Evolutionary conservation across 1,140 invertebrate species (phyloP).

Genomic region (Panonychus citri): DNA sequence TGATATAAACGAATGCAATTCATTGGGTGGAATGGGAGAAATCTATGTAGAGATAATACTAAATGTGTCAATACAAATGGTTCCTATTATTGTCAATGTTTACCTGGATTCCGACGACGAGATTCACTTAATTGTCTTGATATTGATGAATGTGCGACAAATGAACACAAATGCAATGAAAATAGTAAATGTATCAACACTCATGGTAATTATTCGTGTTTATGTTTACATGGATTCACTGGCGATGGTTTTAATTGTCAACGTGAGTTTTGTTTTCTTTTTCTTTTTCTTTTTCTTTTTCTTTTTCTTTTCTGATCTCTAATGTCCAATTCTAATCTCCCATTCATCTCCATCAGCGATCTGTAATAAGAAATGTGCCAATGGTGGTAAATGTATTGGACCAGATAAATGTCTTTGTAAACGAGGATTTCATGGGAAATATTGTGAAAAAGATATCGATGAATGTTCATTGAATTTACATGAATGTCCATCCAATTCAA

Average conservation of each 20-base stretch:
- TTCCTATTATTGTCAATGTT: conserved; percentile 57
- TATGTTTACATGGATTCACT: conserved; percentile 54
- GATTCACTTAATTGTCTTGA: conserved; percentile 45
- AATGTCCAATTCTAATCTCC: too few species aligned
- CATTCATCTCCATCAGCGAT: too few species aligned
- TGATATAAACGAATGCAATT: conserved; percentile 59
- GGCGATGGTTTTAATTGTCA: conserved; percentile 52
- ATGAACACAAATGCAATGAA: conserved; percentile 41
- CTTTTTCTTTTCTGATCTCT: background rate
- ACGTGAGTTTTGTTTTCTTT: conserved; percentile 33
- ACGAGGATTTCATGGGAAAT: conserved; percentile 48
- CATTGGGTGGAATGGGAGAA: conserved; percentile 36
- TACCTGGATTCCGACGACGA: conserved; percentile 39
- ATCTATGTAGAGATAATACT: conserved; percentile 43
- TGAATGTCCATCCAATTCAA: conserved; percentile 43
- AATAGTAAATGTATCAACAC: conserved; percentile 64
- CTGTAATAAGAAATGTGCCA: conserved; percentile 50
- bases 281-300: background rate
- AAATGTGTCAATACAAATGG: conserved; percentile 62
- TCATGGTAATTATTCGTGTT: conserved; percentile 74
- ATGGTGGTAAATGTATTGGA: conserved; percentile 52
- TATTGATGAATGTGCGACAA: conserved; percentile 56
- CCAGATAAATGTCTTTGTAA: conserved; percentile 54
- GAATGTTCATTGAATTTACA: conserved; percentile 49
- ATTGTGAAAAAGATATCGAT: conserved; percentile 64